phyloP scores from a whole-genome alignment of 2,888 invertebrate genomes.

The Ichneumon xanthorius region DNA sequence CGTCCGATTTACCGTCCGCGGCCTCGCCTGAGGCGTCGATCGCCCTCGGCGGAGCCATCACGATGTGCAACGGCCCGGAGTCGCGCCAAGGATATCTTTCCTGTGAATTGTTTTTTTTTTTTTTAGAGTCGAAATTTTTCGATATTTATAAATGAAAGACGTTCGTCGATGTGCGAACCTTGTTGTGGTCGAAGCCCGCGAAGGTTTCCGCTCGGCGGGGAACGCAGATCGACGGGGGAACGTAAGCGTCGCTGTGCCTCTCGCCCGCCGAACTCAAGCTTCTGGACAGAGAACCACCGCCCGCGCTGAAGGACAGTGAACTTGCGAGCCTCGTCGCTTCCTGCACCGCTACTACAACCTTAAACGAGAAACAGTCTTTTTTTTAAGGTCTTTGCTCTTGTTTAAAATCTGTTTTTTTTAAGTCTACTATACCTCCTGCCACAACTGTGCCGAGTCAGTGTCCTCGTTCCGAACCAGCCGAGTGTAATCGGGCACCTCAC shows the following conservation, averaged over 20 bases:
- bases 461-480: conserved; percentile 91
- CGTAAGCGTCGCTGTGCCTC: conserved; percentile 94
- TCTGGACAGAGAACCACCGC: conserved; percentile 92
- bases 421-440: conserved; percentile 89
- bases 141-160: neutral
- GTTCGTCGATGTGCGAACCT: conserved; percentile 67
- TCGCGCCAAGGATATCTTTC: conserved; percentile 82
- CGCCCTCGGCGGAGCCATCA: conserved; percentile 75
- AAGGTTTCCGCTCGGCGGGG: conserved; percentile 98
- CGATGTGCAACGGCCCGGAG: conserved; percentile 74
- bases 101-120: conserved; percentile 62
- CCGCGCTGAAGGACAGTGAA: conserved; percentile 88
- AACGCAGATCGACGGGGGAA: conserved; percentile 90
- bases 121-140: neutral
- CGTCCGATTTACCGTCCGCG: conserved; percentile 72
- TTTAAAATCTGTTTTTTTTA: neutral
- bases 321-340: conserved; percentile 92
- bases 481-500: conserved; percentile 89
- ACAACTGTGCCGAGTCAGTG: conserved; percentile 91
- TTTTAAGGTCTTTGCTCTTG: neutral
- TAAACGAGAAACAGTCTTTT: conserved; percentile 8
- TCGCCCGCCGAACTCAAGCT: conserved; percentile 98
- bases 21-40: conserved; percentile 72
- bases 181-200: conserved; percentile 94
- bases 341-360: conserved; percentile 85